Base-by-base conservation (phyloP, 2,888 invertebrate genomes). In the Mesorhabditis spiculigera region DNA sequence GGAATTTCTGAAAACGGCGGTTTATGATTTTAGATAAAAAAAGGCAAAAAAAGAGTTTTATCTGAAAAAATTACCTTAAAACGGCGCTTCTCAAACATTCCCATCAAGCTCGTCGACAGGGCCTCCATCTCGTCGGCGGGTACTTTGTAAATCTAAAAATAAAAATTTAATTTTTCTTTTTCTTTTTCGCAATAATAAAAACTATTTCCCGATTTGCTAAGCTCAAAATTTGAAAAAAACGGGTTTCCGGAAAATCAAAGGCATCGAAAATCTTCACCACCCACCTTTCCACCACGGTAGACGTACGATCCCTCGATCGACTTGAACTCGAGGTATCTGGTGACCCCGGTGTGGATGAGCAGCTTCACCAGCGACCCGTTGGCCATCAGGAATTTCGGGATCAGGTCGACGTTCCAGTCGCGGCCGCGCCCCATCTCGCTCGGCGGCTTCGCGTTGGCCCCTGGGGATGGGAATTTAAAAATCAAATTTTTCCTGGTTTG, bases 351-450 rank as follows among this genome's bases (percentile, higher is more conserved):
- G 88, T 96, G 95, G 87, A 98, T 95, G 74, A 98, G 90, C 81
- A 98, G 89, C 88, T 97, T 96, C 69, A 97, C 96, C 85, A 97
- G 90, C 85, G 93, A 82, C 86, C 89, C 98, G 89, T 97, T 95
- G 63, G 97, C 98, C 98, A 99, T 98, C 81, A 99, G 89, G 88
- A 99, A 97, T 69, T 99, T 99, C 8, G 98, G 98, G 84, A 99
- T 97, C 82, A 99, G 90, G 87, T 99, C 98, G 68, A 97, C 97
- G 89, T 98, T 99, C 98, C 98, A 99, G 87, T 99, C 98, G 77
- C 97, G 84, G 28, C 86, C 87, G 73, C 87, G 85, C n/a, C 89
- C 89, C 85, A 87, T 87, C 43, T 86, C 82, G 62, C 86, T 82
- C 16, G 86, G 82, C 66, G 86, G 87, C 75, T 85, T 85, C 10